Evolutionary conservation across 2,797 vertebrate genomes (phyloP).

Genomic region (Megalops cyprinoides): DNA sequence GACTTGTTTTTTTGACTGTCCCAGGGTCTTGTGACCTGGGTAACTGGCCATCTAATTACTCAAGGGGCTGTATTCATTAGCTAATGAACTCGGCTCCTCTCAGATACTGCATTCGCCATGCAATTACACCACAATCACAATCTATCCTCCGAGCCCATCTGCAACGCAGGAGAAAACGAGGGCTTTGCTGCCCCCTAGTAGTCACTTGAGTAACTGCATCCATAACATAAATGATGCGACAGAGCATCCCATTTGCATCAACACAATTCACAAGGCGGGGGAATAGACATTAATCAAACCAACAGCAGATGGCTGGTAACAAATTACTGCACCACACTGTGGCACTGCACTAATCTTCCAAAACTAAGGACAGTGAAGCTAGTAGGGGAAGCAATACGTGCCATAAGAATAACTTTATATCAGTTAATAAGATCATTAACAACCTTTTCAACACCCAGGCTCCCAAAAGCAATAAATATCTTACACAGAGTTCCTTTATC

Average conservation of each 20-base stretch:
- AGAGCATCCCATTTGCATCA: not conserved
- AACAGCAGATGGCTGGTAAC: not conserved
- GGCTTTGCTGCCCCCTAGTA: constrained; percentile 56
- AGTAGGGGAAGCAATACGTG: not conserved
- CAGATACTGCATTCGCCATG: constrained; percentile 9
- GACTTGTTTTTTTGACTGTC: constrained; percentile 24
- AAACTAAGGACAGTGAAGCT: not conserved
- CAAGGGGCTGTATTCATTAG: constrained; percentile 38
- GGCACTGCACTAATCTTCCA: not conserved
- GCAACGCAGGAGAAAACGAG: constrained; percentile 19
- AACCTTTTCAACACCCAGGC: no score
- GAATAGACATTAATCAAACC: not conserved
- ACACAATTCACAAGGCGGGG: no score
- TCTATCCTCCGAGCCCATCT: not conserved
- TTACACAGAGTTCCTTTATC: no score
- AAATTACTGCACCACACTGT: not conserved
- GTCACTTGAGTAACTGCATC: constrained; percentile 47
- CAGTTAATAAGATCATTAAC: no score
- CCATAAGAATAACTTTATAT: not conserved
- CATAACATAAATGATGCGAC: not conserved
- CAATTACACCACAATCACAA: constrained; percentile 31
- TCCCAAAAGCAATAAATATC: no score
- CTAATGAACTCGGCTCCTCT: constrained; percentile 31
- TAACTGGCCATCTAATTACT: constrained; percentile 37
- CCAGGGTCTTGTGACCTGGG: not conserved